These are phyloP conservation scores for Stercorarius parasiticus DNA, from an alignment of 2,113 vertebrate species.

Conservation along the genomic window DNA sequence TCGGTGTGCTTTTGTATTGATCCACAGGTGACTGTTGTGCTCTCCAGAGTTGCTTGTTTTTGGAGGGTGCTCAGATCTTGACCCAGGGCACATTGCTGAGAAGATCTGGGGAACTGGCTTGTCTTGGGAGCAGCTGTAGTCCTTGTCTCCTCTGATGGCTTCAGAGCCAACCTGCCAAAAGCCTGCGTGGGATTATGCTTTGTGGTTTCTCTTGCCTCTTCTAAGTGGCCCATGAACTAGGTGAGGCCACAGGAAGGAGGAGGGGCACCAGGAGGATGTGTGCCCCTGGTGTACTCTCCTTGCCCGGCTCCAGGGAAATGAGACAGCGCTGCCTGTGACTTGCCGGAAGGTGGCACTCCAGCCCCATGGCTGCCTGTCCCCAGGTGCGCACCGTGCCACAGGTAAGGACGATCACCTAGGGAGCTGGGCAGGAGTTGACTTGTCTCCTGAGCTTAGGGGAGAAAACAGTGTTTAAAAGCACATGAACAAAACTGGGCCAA, in stretches of 20 bases:
- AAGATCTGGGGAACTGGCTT: background rate
- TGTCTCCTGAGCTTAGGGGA: background rate
- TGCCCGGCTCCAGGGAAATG: background rate
- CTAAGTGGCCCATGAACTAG: background rate
- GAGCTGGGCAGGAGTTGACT: background rate
- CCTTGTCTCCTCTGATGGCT: background rate
- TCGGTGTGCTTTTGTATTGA: background rate
- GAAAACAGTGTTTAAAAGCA: background rate
- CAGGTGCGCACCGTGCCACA: rapidly evolving
- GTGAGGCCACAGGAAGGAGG: background rate
- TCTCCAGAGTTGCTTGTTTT: background rate
- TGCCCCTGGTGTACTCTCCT: background rate
- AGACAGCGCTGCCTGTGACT: background rate
- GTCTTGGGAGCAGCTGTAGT: background rate
- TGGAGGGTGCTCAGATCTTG: background rate
- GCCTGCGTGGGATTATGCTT: rapidly evolving
- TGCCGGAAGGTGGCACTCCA: slow-evolving; percentile 62
- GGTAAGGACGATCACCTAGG: background rate
- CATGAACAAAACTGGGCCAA: rapidly evolving
- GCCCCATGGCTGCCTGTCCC: background rate
- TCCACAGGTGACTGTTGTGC: background rate
- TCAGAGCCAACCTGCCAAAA: background rate
- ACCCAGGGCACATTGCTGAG: background rate
- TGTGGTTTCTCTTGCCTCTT: background rate
- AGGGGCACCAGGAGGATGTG: background rate